Evolutionary conservation across 2,797 vertebrate species (phyloP).

Genomic region (Mionectes olivaceus): DNA sequence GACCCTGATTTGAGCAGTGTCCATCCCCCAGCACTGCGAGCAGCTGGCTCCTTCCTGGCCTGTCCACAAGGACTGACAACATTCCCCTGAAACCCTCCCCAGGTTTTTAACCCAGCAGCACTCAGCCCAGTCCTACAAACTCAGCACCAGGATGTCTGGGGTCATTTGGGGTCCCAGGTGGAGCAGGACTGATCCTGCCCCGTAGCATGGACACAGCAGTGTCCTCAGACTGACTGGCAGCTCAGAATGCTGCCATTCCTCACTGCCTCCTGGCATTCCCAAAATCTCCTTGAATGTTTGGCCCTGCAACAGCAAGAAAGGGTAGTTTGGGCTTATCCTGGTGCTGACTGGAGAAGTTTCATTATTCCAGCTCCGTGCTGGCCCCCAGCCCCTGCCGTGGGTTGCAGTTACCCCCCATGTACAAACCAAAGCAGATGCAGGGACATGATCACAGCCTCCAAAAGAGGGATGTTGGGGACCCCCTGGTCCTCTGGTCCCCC

Average conservation of each 20-base stretch:
- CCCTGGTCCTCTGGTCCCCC: not conserved
- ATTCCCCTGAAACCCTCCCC: not conserved
- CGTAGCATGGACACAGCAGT: accelerated
- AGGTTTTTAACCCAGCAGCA: not conserved
- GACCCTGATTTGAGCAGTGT: not conserved
- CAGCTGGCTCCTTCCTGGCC: not conserved
- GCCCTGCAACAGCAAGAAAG: not conserved
- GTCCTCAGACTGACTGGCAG: accelerated
- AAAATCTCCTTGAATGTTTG: not conserved
- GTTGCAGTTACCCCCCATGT: accelerated
- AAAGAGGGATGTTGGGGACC: accelerated
- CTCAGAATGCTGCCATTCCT: not conserved
- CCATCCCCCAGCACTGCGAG: too few relatives aligned
- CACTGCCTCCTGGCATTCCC: not conserved
- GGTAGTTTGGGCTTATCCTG: not conserved
- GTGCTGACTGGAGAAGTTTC: accelerated
- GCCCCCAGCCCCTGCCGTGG: not conserved
- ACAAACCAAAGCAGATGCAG: accelerated
- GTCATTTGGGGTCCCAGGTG: accelerated
- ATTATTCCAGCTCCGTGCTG: not conserved
- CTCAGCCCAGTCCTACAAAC: not conserved
- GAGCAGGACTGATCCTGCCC: not conserved
- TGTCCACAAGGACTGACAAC: not conserved
- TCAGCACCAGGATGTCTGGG: accelerated
- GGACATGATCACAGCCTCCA: accelerated